These are phyloP conservation scores for Polymixis flavicincta DNA, from an alignment of 2,888 invertebrate genomes.

Conservation along the genomic window DNA sequence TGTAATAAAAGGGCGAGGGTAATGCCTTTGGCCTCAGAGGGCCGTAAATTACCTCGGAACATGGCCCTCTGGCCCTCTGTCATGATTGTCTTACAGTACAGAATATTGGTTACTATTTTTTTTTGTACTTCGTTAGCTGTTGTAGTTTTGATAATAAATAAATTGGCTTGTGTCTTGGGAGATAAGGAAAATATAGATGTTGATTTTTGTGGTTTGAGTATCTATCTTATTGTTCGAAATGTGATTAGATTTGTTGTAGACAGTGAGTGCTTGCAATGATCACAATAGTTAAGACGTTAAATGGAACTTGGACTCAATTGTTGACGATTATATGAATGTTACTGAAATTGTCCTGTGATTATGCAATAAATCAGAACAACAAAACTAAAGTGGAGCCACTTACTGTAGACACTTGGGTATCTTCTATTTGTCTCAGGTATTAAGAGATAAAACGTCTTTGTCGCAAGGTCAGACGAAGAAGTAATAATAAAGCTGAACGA, in stretches of 20 bases:
- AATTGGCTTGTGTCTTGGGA: conserved; percentile 33
- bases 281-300: background rate
- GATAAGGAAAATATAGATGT: background rate
- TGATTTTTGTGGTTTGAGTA: conserved; percentile 1
- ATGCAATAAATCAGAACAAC: background rate
- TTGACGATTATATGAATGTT: background rate
- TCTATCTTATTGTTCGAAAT: background rate
- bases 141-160: conserved; percentile 61
- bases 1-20: conserved; percentile 68
- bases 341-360: background rate
- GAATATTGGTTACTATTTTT: conserved; percentile 63
- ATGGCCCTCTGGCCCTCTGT: conserved; percentile 72
- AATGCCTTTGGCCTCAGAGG: conserved; percentile 66
- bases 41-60: conserved; percentile 76
- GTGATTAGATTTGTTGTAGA: background rate
- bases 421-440: conserved; percentile 47
- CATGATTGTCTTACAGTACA: conserved; percentile 71
- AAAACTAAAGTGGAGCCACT: conserved; percentile 31
- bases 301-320: background rate
- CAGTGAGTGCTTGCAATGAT: background rate
- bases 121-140: conserved; percentile 58
- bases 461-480: conserved; percentile 46
- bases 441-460: conserved; percentile 62
- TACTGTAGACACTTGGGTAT: conserved; percentile 3
- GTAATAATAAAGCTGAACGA: conserved; percentile 23